Conservation (phyloP, 2,113 vertebrate genomes). For the Choloepus hoffmanni region DNA sequence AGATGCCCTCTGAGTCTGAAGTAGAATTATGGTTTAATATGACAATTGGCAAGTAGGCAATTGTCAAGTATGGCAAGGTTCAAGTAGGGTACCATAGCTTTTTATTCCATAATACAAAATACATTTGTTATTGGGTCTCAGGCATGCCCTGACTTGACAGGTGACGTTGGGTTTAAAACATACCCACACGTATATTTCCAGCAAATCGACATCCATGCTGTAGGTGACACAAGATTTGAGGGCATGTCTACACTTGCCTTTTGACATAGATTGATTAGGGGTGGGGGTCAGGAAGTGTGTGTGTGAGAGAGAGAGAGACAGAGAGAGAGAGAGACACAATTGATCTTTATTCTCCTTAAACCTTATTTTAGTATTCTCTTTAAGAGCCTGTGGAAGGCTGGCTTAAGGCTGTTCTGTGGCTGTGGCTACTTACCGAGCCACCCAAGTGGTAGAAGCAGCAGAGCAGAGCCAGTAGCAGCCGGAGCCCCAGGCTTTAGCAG, state of each 20-base stretch:
- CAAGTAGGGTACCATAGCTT: conserved; percentile 29
- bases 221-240: conserved; percentile 15
- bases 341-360: neutral
- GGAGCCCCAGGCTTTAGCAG: neutral
- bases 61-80: conserved; percentile 9
- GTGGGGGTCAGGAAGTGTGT: neutral
- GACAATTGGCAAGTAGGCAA: neutral
- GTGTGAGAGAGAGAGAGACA: neutral
- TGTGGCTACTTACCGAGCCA: neutral
- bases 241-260: conserved; percentile 58
- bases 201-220: conserved; percentile 20
- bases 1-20: conserved; percentile 15
- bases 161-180: conserved; percentile 27
- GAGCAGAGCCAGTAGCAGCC: too few species aligned
- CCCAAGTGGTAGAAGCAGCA: neutral
- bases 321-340: neutral
- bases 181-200: neutral
- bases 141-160: conserved; percentile 67
- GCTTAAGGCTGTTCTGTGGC: neutral
- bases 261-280: conserved; percentile 42
- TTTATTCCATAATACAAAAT: conserved; percentile 41
- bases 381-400: neutral
- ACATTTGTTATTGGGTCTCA: neutral
- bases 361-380: conserved; percentile 25
- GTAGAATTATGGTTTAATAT: conserved; percentile 48